Conservation (phyloP, 2,113 vertebrate genomes). For the Pipra filicauda region DNA sequence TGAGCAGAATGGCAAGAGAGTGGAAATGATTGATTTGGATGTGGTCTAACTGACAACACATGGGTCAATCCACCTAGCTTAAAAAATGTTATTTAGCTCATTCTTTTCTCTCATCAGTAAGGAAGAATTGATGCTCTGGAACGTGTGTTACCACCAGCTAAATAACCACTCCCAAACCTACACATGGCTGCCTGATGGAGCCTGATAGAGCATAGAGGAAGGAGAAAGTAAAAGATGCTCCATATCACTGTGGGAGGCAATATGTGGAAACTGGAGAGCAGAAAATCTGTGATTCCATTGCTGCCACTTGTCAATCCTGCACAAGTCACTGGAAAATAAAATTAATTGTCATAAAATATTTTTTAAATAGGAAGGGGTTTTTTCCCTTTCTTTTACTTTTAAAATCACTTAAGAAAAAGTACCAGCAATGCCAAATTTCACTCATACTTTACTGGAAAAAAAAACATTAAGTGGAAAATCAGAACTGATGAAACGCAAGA, state of each 20-base stretch:
- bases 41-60: background rate
- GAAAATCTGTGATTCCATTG: background rate
- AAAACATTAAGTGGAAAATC: background rate
- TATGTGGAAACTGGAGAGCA: background rate
- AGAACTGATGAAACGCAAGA: background rate
- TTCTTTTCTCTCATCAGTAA: background rate
- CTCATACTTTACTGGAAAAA: background rate
- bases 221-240: background rate
- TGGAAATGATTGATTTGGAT: background rate
- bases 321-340: background rate
- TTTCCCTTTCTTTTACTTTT: background rate
- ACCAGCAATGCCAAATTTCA: background rate
- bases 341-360: background rate
- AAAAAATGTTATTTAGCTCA: background rate
- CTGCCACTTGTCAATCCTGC: background rate
- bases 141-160: background rate
- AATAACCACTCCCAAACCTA: background rate
- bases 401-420: background rate
- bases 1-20: background rate
- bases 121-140: background rate
- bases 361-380: background rate
- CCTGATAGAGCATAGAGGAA: background rate
- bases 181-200: background rate
- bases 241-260: background rate
- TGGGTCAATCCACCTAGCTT: background rate